phyloP scores from a whole-genome alignment of 2,797 vertebrate species.

The Amblyopsis hoosieri region DNA sequence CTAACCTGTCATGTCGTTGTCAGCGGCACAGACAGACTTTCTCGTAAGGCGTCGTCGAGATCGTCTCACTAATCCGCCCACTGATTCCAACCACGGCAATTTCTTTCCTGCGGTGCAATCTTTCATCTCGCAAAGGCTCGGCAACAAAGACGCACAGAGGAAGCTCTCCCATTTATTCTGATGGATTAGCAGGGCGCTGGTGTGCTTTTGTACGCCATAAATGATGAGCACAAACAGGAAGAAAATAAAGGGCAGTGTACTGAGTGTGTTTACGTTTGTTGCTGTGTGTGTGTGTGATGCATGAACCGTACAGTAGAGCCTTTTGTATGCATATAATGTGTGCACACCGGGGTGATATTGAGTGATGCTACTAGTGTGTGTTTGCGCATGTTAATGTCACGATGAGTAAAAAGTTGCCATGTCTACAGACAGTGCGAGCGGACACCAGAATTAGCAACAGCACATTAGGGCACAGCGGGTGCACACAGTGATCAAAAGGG shows the following conservation, averaged over 20 bases:
- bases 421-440: constrained; percentile 46
- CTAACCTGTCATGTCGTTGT: constrained; percentile 63
- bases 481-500: constrained; percentile 61
- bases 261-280: constrained; percentile 25
- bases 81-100: constrained; percentile 56
- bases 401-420: constrained; percentile 39
- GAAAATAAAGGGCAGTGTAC: constrained; percentile 5
- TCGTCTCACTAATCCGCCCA: constrained; percentile 64
- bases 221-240: constrained; percentile 21
- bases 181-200: constrained; percentile 56
- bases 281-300: background rate
- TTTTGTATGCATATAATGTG: constrained; percentile 4
- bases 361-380: constrained; percentile 28
- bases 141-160: constrained; percentile 49
- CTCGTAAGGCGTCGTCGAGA: constrained; percentile 63
- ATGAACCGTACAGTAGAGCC: background rate
- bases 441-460: constrained; percentile 57
- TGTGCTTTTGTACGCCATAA: constrained; percentile 36
- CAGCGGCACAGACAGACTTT: constrained; percentile 56
- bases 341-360: constrained; percentile 38
- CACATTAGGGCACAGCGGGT: constrained; percentile 58
- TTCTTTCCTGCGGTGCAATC: constrained; percentile 54
- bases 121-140: constrained; percentile 56
- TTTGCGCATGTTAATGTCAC: constrained; percentile 36
- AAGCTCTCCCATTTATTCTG: constrained; percentile 56